phyloP scores from a whole-genome alignment of 2,888 invertebrate genomes.

The Mesorhabditis spiculigera region DNA sequence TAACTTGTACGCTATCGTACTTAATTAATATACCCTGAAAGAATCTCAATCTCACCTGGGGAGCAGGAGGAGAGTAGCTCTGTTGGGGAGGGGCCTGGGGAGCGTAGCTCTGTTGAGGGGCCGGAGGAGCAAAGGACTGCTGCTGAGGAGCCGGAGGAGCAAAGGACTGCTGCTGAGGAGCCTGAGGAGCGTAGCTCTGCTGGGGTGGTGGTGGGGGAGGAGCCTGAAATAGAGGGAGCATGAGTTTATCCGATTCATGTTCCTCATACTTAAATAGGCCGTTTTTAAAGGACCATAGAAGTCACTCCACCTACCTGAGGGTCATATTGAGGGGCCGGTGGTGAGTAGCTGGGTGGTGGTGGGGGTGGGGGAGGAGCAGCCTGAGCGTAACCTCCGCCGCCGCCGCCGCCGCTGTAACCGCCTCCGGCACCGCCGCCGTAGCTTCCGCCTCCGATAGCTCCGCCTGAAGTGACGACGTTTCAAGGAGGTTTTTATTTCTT shows the following conservation, averaged over 20 bases:
- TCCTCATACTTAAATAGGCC: too few relatives aligned
- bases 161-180: too few relatives aligned
- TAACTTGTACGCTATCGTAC: too few relatives aligned
- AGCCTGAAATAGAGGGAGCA: too few relatives aligned
- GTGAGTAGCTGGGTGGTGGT: not conserved
- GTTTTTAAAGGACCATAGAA: too few relatives aligned
- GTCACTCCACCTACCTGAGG: not conserved
- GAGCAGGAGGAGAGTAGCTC: not conserved
- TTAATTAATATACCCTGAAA: too few relatives aligned
- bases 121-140: not conserved
- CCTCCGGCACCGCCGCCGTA: not conserved
- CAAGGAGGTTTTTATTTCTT: too few relatives aligned
- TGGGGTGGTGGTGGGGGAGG: too few relatives aligned
- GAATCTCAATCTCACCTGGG: too few relatives aligned
- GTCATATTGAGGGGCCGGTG: not conserved
- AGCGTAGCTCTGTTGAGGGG: not conserved
- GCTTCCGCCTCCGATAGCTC: slow-evolving; percentile 1
- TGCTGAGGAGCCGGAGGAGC: too few relatives aligned
- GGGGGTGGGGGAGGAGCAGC: not conserved
- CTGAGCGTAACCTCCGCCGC: not conserved
- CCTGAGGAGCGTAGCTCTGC: too few relatives aligned
- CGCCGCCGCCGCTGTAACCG: not conserved
- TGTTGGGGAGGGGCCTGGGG: not conserved
- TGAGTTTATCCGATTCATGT: too few relatives aligned
- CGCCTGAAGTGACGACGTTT: not conserved